Base-by-base conservation (phyloP, 30 jellyfish, hydroid and myxozoan genomes). In the Aurelia coerulea region DNA sequence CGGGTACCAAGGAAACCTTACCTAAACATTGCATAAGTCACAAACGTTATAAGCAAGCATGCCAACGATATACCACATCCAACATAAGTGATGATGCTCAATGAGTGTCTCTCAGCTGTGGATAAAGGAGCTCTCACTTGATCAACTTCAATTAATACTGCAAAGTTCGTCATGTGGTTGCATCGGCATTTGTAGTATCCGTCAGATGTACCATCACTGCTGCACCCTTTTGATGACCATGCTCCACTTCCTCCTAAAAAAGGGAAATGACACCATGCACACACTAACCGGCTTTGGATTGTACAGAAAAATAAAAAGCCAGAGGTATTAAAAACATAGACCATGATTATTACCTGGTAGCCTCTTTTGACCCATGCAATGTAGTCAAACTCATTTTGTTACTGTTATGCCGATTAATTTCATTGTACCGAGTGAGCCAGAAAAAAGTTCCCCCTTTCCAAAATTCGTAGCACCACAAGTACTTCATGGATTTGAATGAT, bases 131-230 rank as follows among this genome's bases (percentile, higher is more conserved):
- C 35, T 31, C 19, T 33, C 35, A 34, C 41, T 46, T 35, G 53
- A 14, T 33, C 70, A 18, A 78, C 60, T 8, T 64, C 56, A 15
- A 78, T 16, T 32, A 78, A 39, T 0, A 78, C 62, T 0, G 79
- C 88, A 39, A 78, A 78, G 79, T 78, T 65, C 2, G 88, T 78
- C 79, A 78, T 33, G 58, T 78, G 88, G 51, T 78, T 62, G 79
- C 88, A 78, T 23, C 88, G 79, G 53, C 88, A 78, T 60, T 42
- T 33, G 31, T 33, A 78, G 23, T 19, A 19, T 8, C 79, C 53
- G 33, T 78, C 49, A 17, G 33, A 17, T 14, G 54, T 13, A 9
- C 79, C 79, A 13, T 63, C 13, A 15, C 13, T 65, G 0, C 46
- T 33, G 33, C 88, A 78, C 0, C 88, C 88, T 60, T 16, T 23